A percentile compares a stretch with the other conserved stretches of the same genome.
Evolutionary conservation across 2,888 invertebrate species (phyloP).

Genomic region (Aelia acuminata): DNA sequence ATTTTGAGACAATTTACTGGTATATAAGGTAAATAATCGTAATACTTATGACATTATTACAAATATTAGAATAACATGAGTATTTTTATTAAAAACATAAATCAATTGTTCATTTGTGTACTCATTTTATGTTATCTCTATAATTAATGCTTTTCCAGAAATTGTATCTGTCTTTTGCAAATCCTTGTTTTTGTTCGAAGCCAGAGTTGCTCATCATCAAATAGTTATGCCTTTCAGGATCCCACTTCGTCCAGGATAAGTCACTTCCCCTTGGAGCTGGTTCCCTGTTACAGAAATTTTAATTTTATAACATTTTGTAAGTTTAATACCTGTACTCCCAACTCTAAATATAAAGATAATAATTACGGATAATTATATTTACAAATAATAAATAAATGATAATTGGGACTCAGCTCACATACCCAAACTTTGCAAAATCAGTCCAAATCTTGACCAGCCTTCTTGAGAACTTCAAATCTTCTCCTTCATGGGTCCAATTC

Average conservation of each 20-base stretch:
- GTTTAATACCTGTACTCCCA: no score
- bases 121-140: constrained; percentile 1
- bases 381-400: background rate
- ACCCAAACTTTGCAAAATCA: constrained; percentile 60
- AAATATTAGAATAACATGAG: no score
- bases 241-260: background rate
- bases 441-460: constrained; percentile 53
- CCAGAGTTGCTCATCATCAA: background rate
- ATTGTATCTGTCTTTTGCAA: constrained; percentile 7
- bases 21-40: no score
- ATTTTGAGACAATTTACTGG: no score
- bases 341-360: background rate
- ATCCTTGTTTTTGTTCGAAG: constrained; percentile 26
- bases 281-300: background rate
- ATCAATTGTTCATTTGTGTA: background rate
- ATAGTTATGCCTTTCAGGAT: background rate
- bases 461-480: constrained; percentile 57
- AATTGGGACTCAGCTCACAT: no score
- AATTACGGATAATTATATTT: background rate
- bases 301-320: no score
- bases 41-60: no score
- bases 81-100: no score
- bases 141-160: constrained; percentile 35
- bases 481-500: constrained; percentile 21
- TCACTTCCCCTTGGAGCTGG: constrained; percentile 20